A percentile compares a stretch with the other conserved stretches of the same genome.
Conservation (phyloP, 2,888 invertebrate species). For the Hypsopygia costalis region DNA sequence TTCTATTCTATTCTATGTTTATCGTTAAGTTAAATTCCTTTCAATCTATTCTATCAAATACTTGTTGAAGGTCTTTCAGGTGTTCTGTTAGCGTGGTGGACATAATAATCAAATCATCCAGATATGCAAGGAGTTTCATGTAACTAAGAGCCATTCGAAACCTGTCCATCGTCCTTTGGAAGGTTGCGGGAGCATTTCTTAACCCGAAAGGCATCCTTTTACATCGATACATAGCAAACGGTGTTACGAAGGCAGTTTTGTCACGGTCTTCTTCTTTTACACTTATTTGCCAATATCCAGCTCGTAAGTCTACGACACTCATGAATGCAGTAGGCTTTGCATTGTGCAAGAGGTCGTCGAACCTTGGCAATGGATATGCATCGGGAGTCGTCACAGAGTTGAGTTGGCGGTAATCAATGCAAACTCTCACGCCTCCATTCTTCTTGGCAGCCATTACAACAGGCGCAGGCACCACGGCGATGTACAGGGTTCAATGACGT, state of each 20-base stretch:
- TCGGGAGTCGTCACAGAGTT: neutral
- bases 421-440: neutral
- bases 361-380: constrained; percentile 21
- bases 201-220: constrained; percentile 33
- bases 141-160: neutral
- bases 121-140: neutral
- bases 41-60: neutral
- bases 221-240: constrained; percentile 28
- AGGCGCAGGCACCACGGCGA: constrained; percentile 21
- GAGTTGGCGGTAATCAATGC: neutral
- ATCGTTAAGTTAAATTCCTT: too few species aligned
- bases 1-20: too few species aligned
- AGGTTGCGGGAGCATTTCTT: constrained; percentile 31
- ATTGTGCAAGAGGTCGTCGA: constrained; percentile 37
- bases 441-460: neutral
- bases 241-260: constrained; percentile 29
- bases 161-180: constrained; percentile 23
- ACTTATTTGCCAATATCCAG: constrained; percentile 41
- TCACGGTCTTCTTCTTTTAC: constrained; percentile 19
- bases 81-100: neutral
- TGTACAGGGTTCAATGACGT: constrained; percentile 32
- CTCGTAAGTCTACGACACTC: constrained; percentile 18
- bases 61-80: neutral
- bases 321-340: constrained; percentile 14
- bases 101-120: neutral